Percentiles rank a stretch among this genome's conserved stretches.
phyloP scores from a whole-genome alignment of 2,888 invertebrate species.

The Hemaris fuciformis region DNA sequence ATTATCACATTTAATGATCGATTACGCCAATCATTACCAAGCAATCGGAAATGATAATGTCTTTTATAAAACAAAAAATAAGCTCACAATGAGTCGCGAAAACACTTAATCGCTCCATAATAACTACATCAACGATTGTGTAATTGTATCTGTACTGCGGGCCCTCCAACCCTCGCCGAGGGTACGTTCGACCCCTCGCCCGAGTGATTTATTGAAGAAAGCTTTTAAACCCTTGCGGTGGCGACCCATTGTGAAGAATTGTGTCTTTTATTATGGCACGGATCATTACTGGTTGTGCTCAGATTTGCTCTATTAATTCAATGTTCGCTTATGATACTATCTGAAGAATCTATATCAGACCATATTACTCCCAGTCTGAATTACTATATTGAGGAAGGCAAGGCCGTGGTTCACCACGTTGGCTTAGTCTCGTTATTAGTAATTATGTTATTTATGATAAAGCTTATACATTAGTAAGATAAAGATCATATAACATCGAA shows the following conservation, averaged over 20 bases:
- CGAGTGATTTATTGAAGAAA: conserved; percentile 76
- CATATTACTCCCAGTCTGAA: too few relatives aligned
- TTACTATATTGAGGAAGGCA: too few relatives aligned
- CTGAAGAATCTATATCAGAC: neutral
- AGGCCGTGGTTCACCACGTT: too few relatives aligned
- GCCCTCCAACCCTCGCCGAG: conserved; percentile 26
- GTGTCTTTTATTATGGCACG: conserved; percentile 47
- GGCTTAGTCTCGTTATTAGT: too few relatives aligned
- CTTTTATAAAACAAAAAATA: conserved; percentile 9
- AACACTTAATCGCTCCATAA: conserved; percentile 56
- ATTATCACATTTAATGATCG: too few relatives aligned
- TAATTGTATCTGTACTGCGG: conserved; percentile 67
- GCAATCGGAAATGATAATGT: conserved; percentile 10
- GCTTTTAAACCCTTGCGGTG: conserved; percentile 78
- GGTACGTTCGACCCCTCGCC: conserved; percentile 33
- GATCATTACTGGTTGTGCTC: conserved; percentile 52
- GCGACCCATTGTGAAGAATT: conserved; percentile 44
- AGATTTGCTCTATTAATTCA: conserved; percentile 61
- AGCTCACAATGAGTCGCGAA: conserved; percentile 46
- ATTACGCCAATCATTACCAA: neutral
- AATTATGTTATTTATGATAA: too few relatives aligned
- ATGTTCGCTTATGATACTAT: conserved; percentile 31
- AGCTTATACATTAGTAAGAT: too few relatives aligned
- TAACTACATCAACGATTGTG: conserved; percentile 61
- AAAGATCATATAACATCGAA: too few relatives aligned